Evolutionary conservation across 1,140 invertebrate species (phyloP), one percentile per base, ranked within the genome.

Genomic region (Papilio glaucus): DNA sequence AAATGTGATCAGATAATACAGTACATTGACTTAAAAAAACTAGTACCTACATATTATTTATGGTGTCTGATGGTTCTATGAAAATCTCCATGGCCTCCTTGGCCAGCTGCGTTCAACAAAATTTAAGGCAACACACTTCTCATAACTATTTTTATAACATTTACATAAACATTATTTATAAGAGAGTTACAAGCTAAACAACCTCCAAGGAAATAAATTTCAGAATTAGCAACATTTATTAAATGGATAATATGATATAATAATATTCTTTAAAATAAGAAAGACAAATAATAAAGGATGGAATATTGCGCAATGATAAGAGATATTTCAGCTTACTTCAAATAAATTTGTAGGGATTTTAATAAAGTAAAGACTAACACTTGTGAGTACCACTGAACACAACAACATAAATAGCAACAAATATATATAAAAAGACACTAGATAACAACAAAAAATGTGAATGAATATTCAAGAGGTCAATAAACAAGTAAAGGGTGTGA

Each of bases 71-170:
- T 77, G 42, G n/a, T 33, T 37, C 26, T 53, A 37, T 69, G 42
- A 37, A 69, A 69, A 82, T 77, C 72, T 76, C 73, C 74, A 39
- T 76, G 79, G 77, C 79, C 79, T 80, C 79, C 78, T 26, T 49
- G 72, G 79, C 82, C 79, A 82, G 82, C 82, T 85, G 82, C 80
- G 77, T 77, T 83, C 84, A 83, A 81, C 75, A 84, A 83, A 80
- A 83, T 85, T 78, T 77, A 75, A 74, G 75, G 74, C 75, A 78
- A 75, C 80, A 74, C 80, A 80, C 63, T 77, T 80, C 70, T 79
- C 39, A 76, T 53, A 76, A 49, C 67, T 26, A 37, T 15, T 42
- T 49, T 26, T 9, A 12, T 57, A 12, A 13, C 49, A 24, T 57
- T 24, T 24, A 24, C 6, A 33, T 33, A 53, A 57, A 49, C 12